phyloP scores from a whole-genome alignment of 2,888 invertebrate genomes.

The Troides oblongomaculatus region DNA sequence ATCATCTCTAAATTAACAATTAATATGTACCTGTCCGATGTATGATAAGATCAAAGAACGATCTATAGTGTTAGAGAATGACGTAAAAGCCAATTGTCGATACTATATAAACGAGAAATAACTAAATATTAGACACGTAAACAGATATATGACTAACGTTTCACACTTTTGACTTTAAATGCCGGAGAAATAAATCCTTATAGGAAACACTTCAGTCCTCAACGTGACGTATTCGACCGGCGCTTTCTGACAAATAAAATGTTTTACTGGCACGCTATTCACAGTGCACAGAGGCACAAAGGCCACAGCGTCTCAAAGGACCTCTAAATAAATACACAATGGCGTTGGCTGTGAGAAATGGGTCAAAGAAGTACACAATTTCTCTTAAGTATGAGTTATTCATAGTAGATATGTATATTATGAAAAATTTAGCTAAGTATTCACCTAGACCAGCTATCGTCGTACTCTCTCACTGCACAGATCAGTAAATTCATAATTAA shows the following conservation, averaged over 20 bases:
- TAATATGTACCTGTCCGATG: no score
- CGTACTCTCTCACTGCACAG: no score
- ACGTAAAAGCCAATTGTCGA: no score
- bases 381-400: background rate
- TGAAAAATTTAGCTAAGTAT: no score
- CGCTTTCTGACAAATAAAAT: slow-evolving; percentile 16
- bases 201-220: slow-evolving; percentile 1
- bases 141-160: background rate
- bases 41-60: no score
- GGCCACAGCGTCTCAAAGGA: slow-evolving; percentile 5
- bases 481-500: no score
- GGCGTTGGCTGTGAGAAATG: background rate
- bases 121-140: background rate
- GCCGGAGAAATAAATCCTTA: slow-evolving; percentile 7
- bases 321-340: slow-evolving; percentile 8
- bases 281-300: slow-evolving; percentile 9
- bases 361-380: background rate
- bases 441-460: no score
- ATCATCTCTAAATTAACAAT: no score
- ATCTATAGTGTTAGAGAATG: no score
- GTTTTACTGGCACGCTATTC: slow-evolving; percentile 10
- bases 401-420: background rate
- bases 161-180: slow-evolving; percentile 5
- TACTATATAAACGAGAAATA: background rate
- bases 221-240: slow-evolving; percentile 6